Percentiles rank a stretch among this genome's conserved stretches.
These are phyloP conservation scores for Caenorhabditis parvicauda DNA, from an alignment of 2,888 invertebrate species.

Conservation along the genomic window DNA sequence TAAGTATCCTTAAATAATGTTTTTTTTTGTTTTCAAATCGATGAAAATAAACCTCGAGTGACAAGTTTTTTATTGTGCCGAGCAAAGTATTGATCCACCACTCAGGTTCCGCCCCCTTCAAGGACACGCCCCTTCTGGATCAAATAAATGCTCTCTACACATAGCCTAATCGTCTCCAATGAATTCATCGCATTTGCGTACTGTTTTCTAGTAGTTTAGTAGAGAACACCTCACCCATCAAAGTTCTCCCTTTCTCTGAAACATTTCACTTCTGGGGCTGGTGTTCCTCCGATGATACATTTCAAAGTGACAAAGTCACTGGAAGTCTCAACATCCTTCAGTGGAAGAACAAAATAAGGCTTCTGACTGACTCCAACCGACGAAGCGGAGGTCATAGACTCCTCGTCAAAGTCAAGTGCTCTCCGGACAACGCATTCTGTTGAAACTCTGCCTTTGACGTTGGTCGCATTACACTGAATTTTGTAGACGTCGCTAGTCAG, in stretches of 20 bases:
- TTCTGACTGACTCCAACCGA: constrained; percentile 23
- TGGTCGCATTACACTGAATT: constrained; percentile 34
- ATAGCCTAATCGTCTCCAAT: too few relatives aligned
- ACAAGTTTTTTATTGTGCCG: too few relatives aligned
- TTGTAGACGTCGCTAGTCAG: constrained; percentile 7
- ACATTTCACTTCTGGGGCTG: constrained; percentile 26
- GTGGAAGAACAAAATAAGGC: constrained; percentile 31
- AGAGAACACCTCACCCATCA: not conserved
- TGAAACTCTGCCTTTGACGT: constrained; percentile 26
- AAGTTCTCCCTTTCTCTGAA: constrained; percentile 12
- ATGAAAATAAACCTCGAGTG: too few relatives aligned
- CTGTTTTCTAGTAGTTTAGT: too few relatives aligned
- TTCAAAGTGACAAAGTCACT: constrained; percentile 14
- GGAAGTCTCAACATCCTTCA: constrained; percentile 20
- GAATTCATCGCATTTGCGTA: too few relatives aligned
- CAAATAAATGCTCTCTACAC: too few relatives aligned
- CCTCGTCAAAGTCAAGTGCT: not conserved
- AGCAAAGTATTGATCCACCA: too few relatives aligned
- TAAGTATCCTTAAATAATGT: too few relatives aligned
- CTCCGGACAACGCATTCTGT: constrained; percentile 19
- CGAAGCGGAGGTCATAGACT: not conserved
- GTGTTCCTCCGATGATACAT: constrained; percentile 29
- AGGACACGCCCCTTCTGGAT: too few relatives aligned
- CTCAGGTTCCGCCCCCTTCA: too few relatives aligned
- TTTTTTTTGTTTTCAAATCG: too few relatives aligned